These are phyloP conservation scores for Lates japonicus DNA, from an alignment of 2,797 vertebrate genomes.

Conservation along the genomic window DNA sequence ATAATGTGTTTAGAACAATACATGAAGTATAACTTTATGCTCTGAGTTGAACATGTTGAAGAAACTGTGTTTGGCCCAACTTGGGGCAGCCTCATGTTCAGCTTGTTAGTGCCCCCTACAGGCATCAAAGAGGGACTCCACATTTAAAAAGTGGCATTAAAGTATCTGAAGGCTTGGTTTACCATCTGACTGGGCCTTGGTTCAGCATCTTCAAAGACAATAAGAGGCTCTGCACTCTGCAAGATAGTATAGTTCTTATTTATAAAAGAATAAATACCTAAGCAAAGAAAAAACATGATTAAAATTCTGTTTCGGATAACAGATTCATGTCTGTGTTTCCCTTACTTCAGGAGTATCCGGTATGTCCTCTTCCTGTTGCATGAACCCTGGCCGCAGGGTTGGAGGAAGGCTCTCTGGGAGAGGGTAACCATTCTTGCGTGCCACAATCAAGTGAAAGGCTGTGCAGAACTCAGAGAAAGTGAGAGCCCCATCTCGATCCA, in stretches of 20 bases:
- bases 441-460: constrained; percentile 97
- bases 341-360: constrained; percentile 64
- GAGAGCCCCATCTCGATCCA: constrained; percentile 95
- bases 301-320: background rate
- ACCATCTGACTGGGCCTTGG: constrained; percentile 63
- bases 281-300: background rate
- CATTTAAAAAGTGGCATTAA: background rate
- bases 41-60: background rate
- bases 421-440: constrained; percentile 95
- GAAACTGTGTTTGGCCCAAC: background rate
- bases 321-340: background rate
- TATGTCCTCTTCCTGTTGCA: constrained; percentile 77
- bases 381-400: constrained; percentile 84
- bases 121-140: constrained; percentile 1
- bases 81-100: constrained; percentile 6
- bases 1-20: background rate
- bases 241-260: constrained; percentile 5
- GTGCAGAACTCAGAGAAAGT: constrained; percentile 94
- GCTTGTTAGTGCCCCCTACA: constrained; percentile 56
- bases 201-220: constrained; percentile 81
- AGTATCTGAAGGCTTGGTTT: background rate
- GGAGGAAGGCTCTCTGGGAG: constrained; percentile 92
- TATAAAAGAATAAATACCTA: background rate
- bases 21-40: constrained; percentile 17
- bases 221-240: constrained; percentile 80